Conservation (phyloP, 2,797 vertebrate genomes). For the Apogon hyalosoma region DNA sequence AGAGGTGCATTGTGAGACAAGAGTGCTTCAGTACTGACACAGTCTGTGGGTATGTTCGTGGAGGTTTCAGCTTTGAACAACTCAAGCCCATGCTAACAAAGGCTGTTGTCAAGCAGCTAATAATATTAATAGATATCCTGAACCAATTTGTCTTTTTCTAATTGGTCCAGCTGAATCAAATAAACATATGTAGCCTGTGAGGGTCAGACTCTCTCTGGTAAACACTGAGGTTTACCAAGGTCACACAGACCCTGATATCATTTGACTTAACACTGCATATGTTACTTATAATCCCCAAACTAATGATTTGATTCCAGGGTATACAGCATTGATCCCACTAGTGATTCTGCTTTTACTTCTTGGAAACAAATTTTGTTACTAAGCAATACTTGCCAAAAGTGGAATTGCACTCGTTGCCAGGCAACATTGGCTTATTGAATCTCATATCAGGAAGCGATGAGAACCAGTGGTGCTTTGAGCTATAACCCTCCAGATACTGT, state of each 20-base stretch:
- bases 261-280: not conserved
- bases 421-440: slow-evolving; percentile 78
- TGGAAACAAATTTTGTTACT: slow-evolving; percentile 71
- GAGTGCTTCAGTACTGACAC: slow-evolving; percentile 47
- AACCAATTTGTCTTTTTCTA: not conserved
- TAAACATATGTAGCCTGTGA: not conserved
- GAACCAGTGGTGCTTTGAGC: slow-evolving; percentile 61
- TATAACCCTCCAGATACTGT: slow-evolving; percentile 57
- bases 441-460: slow-evolving; percentile 62
- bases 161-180: slow-evolving; percentile 2
- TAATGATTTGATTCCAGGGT: slow-evolving; percentile 20
- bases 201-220: not conserved
- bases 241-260: not conserved
- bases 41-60: slow-evolving; percentile 54
- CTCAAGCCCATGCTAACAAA: slow-evolving; percentile 1
- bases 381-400: slow-evolving; percentile 77
- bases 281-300: slow-evolving; percentile 34
- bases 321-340: slow-evolving; percentile 36
- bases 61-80: slow-evolving; percentile 28
- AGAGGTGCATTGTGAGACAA: slow-evolving; percentile 64
- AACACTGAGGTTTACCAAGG: not conserved
- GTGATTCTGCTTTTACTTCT: slow-evolving; percentile 57
- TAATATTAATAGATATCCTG: not conserved
- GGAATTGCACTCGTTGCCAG: slow-evolving; percentile 75
- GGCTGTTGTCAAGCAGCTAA: not conserved